These are phyloP conservation scores for Xenentodon cancila DNA, from an alignment of 2,797 vertebrate genomes.

Conservation along the genomic window DNA sequence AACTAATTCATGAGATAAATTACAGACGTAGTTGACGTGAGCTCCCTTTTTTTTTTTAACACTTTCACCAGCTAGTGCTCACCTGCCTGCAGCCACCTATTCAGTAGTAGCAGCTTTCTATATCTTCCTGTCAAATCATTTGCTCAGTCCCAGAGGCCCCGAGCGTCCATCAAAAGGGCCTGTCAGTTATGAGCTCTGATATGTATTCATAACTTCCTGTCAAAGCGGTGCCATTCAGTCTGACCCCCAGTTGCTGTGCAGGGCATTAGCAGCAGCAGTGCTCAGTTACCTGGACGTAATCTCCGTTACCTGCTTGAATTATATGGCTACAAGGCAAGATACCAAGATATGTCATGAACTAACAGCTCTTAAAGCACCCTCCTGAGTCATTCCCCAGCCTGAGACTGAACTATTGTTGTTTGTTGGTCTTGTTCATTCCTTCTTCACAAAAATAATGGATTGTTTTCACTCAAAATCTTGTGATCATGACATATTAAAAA, in stretches of 20 bases:
- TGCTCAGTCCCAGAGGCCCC: conserved; percentile 40
- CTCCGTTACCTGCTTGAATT: conserved; percentile 44
- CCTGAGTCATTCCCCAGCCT: conserved; percentile 22
- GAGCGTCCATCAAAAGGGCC: conserved; percentile 49
- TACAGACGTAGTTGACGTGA: too few species aligned
- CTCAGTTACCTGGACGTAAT: conserved; percentile 50
- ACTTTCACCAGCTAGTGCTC: conserved; percentile 26
- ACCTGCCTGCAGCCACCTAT: conserved; percentile 45
- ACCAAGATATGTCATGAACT: conserved; percentile 6
- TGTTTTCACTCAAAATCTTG: neutral
- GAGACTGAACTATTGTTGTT: neutral
- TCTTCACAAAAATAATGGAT: conserved; percentile 25
- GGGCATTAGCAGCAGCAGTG: conserved; percentile 6
- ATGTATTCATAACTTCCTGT: conserved; percentile 73
- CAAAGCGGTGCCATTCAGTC: conserved; percentile 45
- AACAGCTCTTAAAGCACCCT: conserved; percentile 11
- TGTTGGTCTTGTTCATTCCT: conserved; percentile 2
- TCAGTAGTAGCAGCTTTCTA: conserved; percentile 44
- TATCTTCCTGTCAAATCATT: conserved; percentile 55
- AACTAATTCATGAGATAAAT: too few species aligned
- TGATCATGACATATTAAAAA: too few species aligned
- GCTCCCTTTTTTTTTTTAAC: neutral
- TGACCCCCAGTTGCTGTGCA: conserved; percentile 31
- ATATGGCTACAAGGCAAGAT: conserved; percentile 14
- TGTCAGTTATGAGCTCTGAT: conserved; percentile 66